Evolutionary conservation across 2,797 vertebrate species (phyloP), one percentile per base, ranked within the genome.

Genomic region (Orestias chungarensis): DNA sequence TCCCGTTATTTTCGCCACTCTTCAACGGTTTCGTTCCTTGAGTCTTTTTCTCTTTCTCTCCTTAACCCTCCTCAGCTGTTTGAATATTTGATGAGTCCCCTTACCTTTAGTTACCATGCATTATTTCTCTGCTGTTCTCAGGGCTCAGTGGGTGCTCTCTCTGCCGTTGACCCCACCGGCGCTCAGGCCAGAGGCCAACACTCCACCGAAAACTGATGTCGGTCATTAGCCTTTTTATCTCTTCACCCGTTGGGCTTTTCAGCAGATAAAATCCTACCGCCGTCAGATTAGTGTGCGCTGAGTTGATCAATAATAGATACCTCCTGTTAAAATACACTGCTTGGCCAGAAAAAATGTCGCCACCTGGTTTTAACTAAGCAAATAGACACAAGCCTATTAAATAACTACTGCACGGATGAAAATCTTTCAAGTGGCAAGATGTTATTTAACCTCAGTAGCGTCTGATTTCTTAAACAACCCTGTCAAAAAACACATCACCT

Each of bases 51-150:
- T 78, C 66, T 42, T 43, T 66, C 61, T 83, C 70, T 82, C 68
- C 74, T 91, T 74, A 80, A 38, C 52, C 87, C 80, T 90, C 82
- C 87, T 85, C 91, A 87, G 74, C 73, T 52, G 66, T 91, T 86
- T 95, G 90, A 95, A 95, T 95, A 93, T 95, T 95, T 95, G 80
- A 95, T 95, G 91, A 91, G 79, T 80, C 73, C 73, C n/a, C 90
- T 92, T 94, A 94, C 94, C 95, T 95, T 95, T 94, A 93, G 94
- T 95, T 95, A 95, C 94, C 94, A 95, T 95, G 95, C 94, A 95
- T 95, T 95, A 95, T 95, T 95, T 94, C 94, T 94, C 85, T 90
- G 80, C 85, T 89, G 87, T 87, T 88, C 89, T 92, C 88, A 86
- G 88, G 87, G 76, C 91, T 91, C 88, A 84, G 72, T 91, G 86